phyloP scores from a whole-genome alignment of 2,113 vertebrate species.

The Diglossa brunneiventris region DNA sequence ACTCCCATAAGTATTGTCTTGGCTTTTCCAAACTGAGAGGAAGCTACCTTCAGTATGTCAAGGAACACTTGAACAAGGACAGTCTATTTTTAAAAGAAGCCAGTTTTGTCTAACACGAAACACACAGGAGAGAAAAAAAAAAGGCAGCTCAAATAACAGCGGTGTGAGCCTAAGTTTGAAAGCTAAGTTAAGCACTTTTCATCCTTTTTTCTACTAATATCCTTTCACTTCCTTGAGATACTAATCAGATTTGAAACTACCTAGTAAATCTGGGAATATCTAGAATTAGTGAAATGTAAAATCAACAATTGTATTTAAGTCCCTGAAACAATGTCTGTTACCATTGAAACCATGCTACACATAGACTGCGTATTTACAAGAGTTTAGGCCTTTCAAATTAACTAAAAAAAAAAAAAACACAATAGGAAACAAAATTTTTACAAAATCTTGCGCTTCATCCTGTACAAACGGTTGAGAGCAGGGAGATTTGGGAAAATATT shows the following conservation, averaged over 20 bases:
- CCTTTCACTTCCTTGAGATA: background rate
- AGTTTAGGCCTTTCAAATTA: background rate
- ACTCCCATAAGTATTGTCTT: conserved; percentile 12
- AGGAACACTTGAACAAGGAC: conserved; percentile 24
- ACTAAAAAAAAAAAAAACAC: background rate
- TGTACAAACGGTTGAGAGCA: background rate
- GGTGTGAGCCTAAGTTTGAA: background rate
- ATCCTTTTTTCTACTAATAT: background rate
- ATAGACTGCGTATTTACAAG: background rate
- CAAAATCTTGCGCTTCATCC: background rate
- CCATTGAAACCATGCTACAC: background rate
- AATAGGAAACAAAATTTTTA: background rate
- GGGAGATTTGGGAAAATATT: background rate
- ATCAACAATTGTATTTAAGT: background rate
- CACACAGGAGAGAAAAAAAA: background rate
- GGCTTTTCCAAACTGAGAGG: conserved; percentile 43
- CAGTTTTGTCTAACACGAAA: background rate
- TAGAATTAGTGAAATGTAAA: background rate
- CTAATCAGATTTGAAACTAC: background rate
- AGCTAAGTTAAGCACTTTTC: background rate
- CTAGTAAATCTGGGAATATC: background rate
- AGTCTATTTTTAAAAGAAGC: conserved; percentile 38
- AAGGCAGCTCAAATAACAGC: background rate
- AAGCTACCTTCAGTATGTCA: conserved; percentile 11
- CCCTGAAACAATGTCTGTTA: background rate